Evolutionary conservation across 1,140 invertebrate genomes (phyloP).

Genomic region (Atopsyche davidsoni): DNA sequence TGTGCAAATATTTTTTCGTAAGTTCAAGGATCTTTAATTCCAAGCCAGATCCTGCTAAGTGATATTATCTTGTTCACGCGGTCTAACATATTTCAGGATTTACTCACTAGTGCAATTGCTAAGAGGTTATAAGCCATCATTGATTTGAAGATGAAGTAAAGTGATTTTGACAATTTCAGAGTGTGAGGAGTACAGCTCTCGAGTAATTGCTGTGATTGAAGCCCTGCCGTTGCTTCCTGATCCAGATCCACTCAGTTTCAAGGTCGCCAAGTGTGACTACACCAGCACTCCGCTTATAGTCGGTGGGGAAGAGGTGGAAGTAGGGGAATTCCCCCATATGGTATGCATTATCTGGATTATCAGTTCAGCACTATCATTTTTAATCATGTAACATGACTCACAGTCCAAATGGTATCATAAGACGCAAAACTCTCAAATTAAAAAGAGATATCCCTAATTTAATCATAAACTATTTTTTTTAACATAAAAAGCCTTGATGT

Average conservation of each 20-base stretch:
- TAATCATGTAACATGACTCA: neutral
- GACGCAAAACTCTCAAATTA: neutral
- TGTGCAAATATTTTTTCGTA: too few species aligned
- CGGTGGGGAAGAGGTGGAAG: conserved; percentile 2
- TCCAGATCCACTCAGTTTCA: neutral
- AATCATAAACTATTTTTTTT: neutral
- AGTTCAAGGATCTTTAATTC: too few species aligned
- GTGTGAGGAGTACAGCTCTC: conserved; percentile 1
- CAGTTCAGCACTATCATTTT: too few species aligned
- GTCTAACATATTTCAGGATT: too few species aligned
- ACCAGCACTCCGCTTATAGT: neutral
- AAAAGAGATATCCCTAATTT: neutral
- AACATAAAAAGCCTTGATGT: neutral
- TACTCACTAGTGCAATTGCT: neutral
- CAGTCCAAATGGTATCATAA: neutral
- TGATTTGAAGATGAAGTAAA: neutral
- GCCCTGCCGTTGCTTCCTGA: neutral
- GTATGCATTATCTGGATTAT: neutral
- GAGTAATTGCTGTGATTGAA: neutral
- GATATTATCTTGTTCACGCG: too few species aligned
- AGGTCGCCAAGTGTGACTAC: neutral
- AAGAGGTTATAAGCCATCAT: neutral
- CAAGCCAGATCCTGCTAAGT: too few species aligned
- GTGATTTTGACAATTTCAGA: too few species aligned
- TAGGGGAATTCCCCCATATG: conserved; percentile 9